Evolutionary conservation across 2,888 invertebrate genomes (phyloP).

Genomic region (Syrista parreyssii): DNA sequence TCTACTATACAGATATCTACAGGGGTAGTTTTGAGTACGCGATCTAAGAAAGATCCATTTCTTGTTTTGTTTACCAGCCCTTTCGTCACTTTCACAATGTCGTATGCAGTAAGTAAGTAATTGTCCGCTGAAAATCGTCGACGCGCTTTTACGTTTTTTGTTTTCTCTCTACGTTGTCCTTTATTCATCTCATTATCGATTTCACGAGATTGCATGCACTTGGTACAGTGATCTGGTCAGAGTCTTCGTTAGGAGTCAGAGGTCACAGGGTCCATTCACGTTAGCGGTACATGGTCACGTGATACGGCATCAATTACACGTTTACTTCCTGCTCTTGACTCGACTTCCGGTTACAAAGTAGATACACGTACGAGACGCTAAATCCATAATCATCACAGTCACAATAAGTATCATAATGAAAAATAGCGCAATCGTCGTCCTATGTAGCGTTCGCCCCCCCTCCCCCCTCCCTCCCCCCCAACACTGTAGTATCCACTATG

Average conservation of each 20-base stretch:
- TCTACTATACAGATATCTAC: slow-evolving; percentile 66
- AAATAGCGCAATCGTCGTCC: neutral
- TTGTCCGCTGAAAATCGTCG: slow-evolving; percentile 9
- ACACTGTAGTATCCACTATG: neutral
- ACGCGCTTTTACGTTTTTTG: neutral
- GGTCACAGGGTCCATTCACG: neutral
- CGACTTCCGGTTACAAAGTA: neutral
- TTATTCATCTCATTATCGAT: slow-evolving; percentile 1
- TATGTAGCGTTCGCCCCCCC: neutral
- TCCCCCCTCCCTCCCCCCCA: too few species aligned
- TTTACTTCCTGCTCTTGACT: neutral
- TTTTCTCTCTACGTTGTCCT: neutral
- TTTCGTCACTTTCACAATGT: neutral
- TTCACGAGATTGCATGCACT: neutral
- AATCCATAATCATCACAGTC: neutral
- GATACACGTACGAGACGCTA: neutral
- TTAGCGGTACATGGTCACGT: neutral
- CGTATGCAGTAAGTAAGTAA: neutral
- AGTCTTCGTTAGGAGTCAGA: neutral
- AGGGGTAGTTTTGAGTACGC: slow-evolving; percentile 56
- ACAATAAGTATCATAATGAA: neutral
- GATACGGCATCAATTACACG: neutral
- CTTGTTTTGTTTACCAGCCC: neutral
- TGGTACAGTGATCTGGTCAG: neutral
- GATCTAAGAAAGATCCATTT: slow-evolving; percentile 35